Evolutionary conservation across 2,888 invertebrate species (phyloP).

Genomic region (Chaitophorus viminalis): DNA sequence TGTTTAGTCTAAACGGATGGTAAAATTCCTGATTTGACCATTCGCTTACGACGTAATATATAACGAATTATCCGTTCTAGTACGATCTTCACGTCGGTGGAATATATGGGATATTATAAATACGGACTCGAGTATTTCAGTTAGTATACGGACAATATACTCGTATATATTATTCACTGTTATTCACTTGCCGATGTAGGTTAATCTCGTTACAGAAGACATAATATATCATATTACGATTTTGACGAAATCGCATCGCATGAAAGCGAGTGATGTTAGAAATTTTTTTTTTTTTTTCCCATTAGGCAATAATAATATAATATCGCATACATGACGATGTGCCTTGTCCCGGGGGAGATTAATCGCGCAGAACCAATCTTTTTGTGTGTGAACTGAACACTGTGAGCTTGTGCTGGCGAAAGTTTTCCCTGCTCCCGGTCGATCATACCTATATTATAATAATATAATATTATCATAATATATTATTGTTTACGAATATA

Average conservation of each 20-base stretch:
- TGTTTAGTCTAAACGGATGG: too few species aligned
- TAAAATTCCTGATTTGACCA: too few species aligned
- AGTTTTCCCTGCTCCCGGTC: not conserved
- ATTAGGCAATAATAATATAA: not conserved
- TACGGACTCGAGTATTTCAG: not conserved
- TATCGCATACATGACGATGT: not conserved
- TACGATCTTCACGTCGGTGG: not conserved
- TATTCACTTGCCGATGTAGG: not conserved
- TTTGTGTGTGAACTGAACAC: too few species aligned
- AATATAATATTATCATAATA: not conserved
- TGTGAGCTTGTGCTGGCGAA: not conserved
- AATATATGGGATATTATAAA: too few species aligned
- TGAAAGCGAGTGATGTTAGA: not conserved
- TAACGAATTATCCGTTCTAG: too few species aligned
- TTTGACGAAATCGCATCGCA: not conserved
- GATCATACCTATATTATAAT: too few species aligned
- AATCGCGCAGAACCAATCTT: not conserved
- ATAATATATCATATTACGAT: not conserved
- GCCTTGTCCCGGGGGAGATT: not conserved
- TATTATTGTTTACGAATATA: not conserved
- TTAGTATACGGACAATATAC: too few species aligned
- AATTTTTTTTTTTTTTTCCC: not conserved
- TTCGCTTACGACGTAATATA: too few species aligned
- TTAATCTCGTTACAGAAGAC: not conserved
- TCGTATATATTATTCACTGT: too few species aligned